A percentile compares a stretch with the other conserved stretches of the same genome.
phyloP scores from a whole-genome alignment of 2,888 invertebrate genomes.

The Xylota segnis region DNA sequence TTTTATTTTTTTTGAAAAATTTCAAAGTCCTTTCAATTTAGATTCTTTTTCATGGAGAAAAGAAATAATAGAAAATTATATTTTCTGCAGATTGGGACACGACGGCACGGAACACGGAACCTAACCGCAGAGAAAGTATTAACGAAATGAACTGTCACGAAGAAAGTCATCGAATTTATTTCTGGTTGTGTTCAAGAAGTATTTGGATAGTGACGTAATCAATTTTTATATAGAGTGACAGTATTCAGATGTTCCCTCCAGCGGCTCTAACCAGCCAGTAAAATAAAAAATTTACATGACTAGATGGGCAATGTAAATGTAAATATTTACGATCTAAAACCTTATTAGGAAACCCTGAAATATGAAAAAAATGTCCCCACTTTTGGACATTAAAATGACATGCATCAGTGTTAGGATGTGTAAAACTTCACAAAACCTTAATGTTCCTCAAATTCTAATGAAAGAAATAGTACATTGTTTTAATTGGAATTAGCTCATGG shows the following conservation, averaged over 20 bases:
- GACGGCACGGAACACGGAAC: constrained; percentile 38
- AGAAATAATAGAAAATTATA: constrained; percentile 31
- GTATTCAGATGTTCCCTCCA: constrained; percentile 8
- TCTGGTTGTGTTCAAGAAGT: constrained; percentile 42
- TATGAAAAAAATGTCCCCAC: no score
- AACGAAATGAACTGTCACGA: constrained; percentile 61
- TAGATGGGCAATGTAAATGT: no score
- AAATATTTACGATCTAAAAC: no score
- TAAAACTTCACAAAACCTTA: no score
- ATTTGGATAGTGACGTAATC: constrained; percentile 63
- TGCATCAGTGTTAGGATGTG: no score
- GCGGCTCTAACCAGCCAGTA: no score
- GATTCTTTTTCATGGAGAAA: neutral
- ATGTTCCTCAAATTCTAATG: no score
- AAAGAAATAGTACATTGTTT: no score
- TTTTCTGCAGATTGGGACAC: constrained; percentile 44
- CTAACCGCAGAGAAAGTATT: constrained; percentile 38
- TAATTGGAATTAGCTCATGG: no score
- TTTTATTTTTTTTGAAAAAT: neutral
- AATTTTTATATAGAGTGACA: constrained; percentile 35
- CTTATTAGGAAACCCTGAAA: no score
- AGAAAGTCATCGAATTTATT: constrained; percentile 64
- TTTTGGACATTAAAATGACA: no score
- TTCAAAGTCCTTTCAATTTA: neutral
- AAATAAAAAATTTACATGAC: no score